Evolutionary conservation across 1,140 invertebrate genomes (phyloP), one percentile per base, ranked within the genome.

Genomic region (Bilobella aurantiaca): DNA sequence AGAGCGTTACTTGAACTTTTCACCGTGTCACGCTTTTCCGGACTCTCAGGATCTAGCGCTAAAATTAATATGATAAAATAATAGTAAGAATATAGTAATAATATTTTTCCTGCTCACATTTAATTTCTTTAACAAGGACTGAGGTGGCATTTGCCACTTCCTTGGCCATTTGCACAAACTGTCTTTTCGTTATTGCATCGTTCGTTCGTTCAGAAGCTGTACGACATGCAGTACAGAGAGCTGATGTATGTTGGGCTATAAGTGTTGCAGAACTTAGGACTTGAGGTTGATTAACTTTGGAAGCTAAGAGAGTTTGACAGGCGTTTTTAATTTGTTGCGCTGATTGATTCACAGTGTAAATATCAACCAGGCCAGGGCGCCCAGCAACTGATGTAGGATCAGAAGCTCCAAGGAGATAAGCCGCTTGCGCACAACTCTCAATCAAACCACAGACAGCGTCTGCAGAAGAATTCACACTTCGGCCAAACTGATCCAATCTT

Each of bases 61-160:
- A 78, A 70, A 60, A 75, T 66, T 53, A 16, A 53, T 18, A 23
- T 12, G n/a, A 42, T 42, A 46, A 66, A 47, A 37, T 47, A 63
- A 47, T 23, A 21, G 2, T 53, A 1, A 53, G 12, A 32, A 28
- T n/a, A n/a, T n/a, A n/a, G n/a, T n/a, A n/a, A n/a, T n/a, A n/a
- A n/a, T n/a, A n/a, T n/a, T n/a, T n/a, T n/a, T n/a, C n/a, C n/a
- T n/a, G 30, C 34, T 18, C 66, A 75, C 76, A 85, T 80, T 98
- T 98, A 66, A 98, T 97, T 75, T 93, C 90, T 77, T 93, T 93
- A 0, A 99, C 95, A 3, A 99, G 81, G 70, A 85, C 85, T 0
- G 94, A 91, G 1, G 96, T 99, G 2, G 91, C 92, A 78, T 95
- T 96, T 25, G 96, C 96, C 1, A 99, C 93, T 75, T 97, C 92